Conservation (phyloP, 2,113 vertebrate genomes). For the Gorilla gorilla region DNA sequence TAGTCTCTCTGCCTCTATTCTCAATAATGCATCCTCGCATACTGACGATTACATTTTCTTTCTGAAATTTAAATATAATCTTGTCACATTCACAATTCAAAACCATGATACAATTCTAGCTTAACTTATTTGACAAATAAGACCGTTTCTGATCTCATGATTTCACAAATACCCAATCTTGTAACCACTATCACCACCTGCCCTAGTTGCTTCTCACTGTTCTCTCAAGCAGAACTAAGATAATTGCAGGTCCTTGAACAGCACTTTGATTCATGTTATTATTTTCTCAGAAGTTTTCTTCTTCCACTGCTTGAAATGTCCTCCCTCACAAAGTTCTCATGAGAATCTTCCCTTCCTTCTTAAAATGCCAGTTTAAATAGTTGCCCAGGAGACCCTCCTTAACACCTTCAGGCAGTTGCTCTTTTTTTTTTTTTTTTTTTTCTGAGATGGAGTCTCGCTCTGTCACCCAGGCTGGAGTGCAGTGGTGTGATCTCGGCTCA, state of each 20-base stretch:
- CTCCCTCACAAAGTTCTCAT: not conserved
- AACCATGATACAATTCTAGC: not conserved
- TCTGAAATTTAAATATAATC: conserved; percentile 9
- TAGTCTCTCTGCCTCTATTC: not conserved
- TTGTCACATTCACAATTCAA: not conserved
- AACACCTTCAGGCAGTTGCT: not conserved
- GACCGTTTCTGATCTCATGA: not conserved
- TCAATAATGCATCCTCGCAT: not conserved
- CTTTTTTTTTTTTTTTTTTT: not conserved
- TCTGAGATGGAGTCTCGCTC: too few species aligned
- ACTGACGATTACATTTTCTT: not conserved
- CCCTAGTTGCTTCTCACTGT: not conserved
- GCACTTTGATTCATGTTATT: not conserved
- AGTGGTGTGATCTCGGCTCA: too few species aligned
- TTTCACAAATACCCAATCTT: not conserved
- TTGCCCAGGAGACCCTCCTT: not conserved
- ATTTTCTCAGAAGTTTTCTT: not conserved
- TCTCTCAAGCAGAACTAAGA: not conserved
- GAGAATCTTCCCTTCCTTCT: not conserved
- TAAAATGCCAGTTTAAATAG: not conserved
- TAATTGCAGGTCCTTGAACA: not conserved
- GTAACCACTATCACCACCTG: not conserved
- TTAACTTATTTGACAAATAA: conserved; percentile 6
- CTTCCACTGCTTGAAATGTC: not conserved
- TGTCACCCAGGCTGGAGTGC: too few species aligned